phyloP scores from a whole-genome alignment of 2,888 invertebrate genomes.

The Caenorhabditis sp. region DNA sequence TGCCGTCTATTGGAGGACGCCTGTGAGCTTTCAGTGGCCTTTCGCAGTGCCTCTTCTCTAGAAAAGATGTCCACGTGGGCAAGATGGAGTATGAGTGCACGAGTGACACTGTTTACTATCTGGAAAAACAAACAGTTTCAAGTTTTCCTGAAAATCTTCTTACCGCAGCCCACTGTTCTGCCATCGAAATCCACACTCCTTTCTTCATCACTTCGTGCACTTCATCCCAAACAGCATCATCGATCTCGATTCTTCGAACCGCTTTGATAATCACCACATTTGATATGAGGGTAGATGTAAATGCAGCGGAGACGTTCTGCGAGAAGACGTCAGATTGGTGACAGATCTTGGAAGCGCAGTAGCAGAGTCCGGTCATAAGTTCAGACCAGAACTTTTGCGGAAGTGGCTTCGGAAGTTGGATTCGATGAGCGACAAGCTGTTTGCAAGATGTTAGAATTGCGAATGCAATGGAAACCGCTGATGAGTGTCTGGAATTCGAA shows the following conservation, averaged over 20 bases:
- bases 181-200: slow-evolving; percentile 74
- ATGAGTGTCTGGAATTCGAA: slow-evolving; percentile 56
- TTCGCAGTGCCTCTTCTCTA: slow-evolving; percentile 66
- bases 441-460: slow-evolving; percentile 77
- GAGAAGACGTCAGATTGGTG: slow-evolving; percentile 75
- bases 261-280: slow-evolving; percentile 72
- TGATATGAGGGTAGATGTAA: slow-evolving; percentile 76
- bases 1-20: slow-evolving; percentile 33
- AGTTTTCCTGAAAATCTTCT: background rate
- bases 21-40: slow-evolving; percentile 55
- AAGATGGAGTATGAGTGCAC: slow-evolving; percentile 95
- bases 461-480: slow-evolving; percentile 78
- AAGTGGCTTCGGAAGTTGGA: slow-evolving; percentile 72
- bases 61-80: slow-evolving; percentile 91
- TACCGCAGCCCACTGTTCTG: slow-evolving; percentile 70
- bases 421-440: slow-evolving; percentile 76
- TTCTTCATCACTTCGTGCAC: slow-evolving; percentile 73
- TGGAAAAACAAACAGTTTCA: slow-evolving; percentile 8
- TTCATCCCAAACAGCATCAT: slow-evolving; percentile 80
- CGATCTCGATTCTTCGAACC: slow-evolving; percentile 75
- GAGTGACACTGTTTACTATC: slow-evolving; percentile 88
- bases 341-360: slow-evolving; percentile 68
- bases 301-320: slow-evolving; percentile 77
- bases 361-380: slow-evolving; percentile 72
- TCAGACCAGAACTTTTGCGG: slow-evolving; percentile 77